Percentiles rank a stretch among this genome's conserved stretches.
phyloP scores from a whole-genome alignment of 1,140 invertebrate genomes.

The Eurosta solidaginis region DNA sequence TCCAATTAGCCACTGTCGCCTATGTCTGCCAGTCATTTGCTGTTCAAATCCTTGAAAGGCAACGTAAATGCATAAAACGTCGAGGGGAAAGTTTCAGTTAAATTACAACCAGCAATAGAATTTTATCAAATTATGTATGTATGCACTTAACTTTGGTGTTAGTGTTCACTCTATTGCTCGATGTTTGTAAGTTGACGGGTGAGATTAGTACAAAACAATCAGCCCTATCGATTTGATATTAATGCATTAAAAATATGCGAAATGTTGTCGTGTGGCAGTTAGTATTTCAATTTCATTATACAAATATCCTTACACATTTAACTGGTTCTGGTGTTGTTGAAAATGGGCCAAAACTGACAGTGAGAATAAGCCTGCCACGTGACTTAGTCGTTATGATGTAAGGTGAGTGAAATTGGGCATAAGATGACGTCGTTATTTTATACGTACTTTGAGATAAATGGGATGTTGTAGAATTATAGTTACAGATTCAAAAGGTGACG shows the following conservation, averaged over 20 bases:
- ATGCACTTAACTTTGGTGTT: neutral
- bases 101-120: conserved; percentile 13
- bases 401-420: conserved; percentile 38
- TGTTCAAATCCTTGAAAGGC: neutral
- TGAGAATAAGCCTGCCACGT: conserved; percentile 43
- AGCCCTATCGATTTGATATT: neutral
- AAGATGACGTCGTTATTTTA: conserved; percentile 17
- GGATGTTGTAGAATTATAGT: neutral
- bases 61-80: neutral
- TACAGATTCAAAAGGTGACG: too few species aligned
- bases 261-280: neutral
- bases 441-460: neutral
- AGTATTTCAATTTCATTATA: too few species aligned
- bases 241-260: neutral
- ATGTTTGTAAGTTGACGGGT: neutral
- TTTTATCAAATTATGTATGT: neutral
- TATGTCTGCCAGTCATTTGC: neutral
- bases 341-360: neutral
- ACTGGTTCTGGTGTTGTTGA: neutral
- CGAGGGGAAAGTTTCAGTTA: neutral
- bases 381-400: conserved; percentile 57
- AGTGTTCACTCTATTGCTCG: neutral
- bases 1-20: neutral
- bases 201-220: neutral
- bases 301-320: neutral